Base-by-base conservation (phyloP, 2,113 vertebrate species). In the Enhydra lutris region DNA sequence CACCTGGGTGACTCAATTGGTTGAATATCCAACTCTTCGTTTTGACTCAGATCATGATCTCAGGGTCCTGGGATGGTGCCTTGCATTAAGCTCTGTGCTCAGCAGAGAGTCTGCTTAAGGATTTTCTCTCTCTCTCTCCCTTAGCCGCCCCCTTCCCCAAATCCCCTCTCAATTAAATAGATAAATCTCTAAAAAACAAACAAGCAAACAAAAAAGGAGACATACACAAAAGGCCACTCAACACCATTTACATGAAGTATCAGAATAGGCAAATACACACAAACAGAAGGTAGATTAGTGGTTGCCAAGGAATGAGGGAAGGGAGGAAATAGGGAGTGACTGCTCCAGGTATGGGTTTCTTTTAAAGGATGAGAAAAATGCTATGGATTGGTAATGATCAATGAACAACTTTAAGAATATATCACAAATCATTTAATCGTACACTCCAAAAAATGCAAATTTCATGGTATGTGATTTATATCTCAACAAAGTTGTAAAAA, bases 401-500 rank as follows among this genome's bases (percentile, higher is more conserved):
- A 57, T 7, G 13, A 12, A 34, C 24, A 63, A 34, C 21, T 61
- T 34, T 80, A 29, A 81, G 31, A 63, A 9, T n/a, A 67, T 80
- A 52, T 36, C 92, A 57, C 82, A 85, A n/a, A 23, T 52, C 17
- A 71, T 2, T 69, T n/a, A 39, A 6, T 3, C 18, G 1, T 21
- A 18, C 2, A 6, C 17, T 52, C 21, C 6, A 74, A 63, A 63
- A 69, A n/a, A 17, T 4, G 2, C 45, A 11, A 31, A 79, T 12
- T 52, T 89, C 69, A 24, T 71, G 36, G 21, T 52, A 31, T 11
- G 10, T 47, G n/a, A 76, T 45, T 84, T 82, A 34, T 61, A 45
- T 39, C n/a, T 73, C 11, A 69, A 95, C 11, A 79, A 96, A 93
- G 9, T 50, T 24, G 5, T 55, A 79, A 89, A 47, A 94, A 84